These are phyloP conservation scores for Galerucella calmariensis DNA, from an alignment of 2,888 invertebrate genomes.

Conservation along the genomic window DNA sequence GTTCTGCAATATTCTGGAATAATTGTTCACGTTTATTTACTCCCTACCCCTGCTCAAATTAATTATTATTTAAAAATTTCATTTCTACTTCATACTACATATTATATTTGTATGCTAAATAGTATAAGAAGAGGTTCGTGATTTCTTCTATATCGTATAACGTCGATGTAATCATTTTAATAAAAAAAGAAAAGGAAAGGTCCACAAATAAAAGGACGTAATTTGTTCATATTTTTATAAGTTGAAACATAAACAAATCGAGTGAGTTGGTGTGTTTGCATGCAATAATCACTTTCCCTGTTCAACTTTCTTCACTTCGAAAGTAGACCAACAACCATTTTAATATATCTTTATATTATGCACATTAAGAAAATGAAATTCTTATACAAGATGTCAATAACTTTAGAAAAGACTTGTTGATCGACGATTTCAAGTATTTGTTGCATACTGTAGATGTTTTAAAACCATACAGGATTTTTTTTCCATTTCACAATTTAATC, in stretches of 20 bases:
- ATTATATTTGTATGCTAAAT: not conserved
- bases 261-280: conserved; percentile 35
- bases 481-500: no score
- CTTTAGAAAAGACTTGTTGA: conserved; percentile 12
- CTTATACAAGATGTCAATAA: conserved; percentile 14
- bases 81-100: no score
- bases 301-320: conserved; percentile 52
- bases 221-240: conserved; percentile 19
- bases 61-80: no score
- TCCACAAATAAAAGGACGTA: conserved; percentile 15
- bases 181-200: conserved; percentile 8
- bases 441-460: not conserved
- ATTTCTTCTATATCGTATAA: not conserved
- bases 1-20: no score
- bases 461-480: not conserved
- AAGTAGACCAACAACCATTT: conserved; percentile 46
- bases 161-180: conserved; percentile 3
- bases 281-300: conserved; percentile 49
- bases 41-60: no score
- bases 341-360: conserved; percentile 22
- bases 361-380: conserved; percentile 23
- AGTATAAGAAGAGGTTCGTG: not conserved
- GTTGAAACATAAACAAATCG: conserved; percentile 46
- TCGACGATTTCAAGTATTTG: not conserved
- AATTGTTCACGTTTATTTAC: no score